Evolutionary conservation across 2,888 invertebrate genomes (phyloP).

Genomic region (Pilophorus perplexus): DNA sequence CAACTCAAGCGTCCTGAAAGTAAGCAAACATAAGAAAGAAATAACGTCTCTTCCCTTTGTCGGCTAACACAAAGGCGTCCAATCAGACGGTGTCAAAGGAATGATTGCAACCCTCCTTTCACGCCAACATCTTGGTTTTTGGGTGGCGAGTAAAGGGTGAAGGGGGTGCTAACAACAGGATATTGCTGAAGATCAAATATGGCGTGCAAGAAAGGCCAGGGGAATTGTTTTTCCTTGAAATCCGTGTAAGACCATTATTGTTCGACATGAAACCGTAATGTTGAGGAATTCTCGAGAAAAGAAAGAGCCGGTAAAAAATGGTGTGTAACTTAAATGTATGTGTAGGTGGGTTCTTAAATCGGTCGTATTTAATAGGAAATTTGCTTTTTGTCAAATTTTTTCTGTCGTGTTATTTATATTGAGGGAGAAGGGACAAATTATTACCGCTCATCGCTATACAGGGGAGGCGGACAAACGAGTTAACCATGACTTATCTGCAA

Average conservation of each 20-base stretch:
- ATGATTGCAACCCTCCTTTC: conserved; percentile 39
- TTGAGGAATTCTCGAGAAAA: conserved; percentile 17
- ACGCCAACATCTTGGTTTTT: conserved; percentile 31
- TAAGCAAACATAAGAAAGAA: conserved; percentile 42
- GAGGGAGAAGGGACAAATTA: not conserved
- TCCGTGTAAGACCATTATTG: conserved; percentile 7
- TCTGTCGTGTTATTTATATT: too few relatives aligned
- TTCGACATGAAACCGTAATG: conserved; percentile 17
- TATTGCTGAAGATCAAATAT: conserved; percentile 40
- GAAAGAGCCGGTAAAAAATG: too few relatives aligned
- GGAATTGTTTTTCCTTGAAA: not conserved
- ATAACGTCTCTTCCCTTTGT: conserved; percentile 41
- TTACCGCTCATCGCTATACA: not conserved
- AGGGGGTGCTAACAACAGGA: conserved; percentile 38
- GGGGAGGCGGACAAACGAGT: not conserved
- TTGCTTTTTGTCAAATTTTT: too few relatives aligned
- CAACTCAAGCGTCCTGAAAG: conserved; percentile 28
- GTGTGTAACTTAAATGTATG: too few relatives aligned
- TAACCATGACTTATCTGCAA: conserved; percentile 18
- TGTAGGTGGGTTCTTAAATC: too few relatives aligned
- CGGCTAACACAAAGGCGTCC: conserved; percentile 40
- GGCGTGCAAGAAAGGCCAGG: not conserved
- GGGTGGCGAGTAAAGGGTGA: conserved; percentile 36
- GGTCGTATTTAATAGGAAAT: too few relatives aligned
- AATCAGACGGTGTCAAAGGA: conserved; percentile 43